Percentiles rank a stretch among this genome's conserved stretches.
These are phyloP conservation scores for Hydroisotoma schaefferi DNA, from an alignment of 2,888 invertebrate genomes.

Conservation along the genomic window DNA sequence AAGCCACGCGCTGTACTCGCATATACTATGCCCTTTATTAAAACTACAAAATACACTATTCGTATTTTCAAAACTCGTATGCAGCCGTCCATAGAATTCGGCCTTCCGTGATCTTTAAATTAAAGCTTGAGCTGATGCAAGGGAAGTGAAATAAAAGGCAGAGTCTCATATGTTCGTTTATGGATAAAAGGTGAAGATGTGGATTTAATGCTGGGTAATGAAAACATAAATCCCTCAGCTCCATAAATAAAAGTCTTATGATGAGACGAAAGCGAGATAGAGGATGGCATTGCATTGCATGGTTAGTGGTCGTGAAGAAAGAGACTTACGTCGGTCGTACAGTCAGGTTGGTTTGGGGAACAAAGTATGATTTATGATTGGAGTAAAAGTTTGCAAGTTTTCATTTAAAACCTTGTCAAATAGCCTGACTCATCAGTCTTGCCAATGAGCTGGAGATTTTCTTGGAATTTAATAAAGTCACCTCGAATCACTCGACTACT, in stretches of 20 bases:
- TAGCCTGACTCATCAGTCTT: constrained; percentile 4
- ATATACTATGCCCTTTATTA: too few species aligned
- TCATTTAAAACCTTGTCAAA: constrained; percentile 6
- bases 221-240: constrained; percentile 2
- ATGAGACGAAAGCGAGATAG: too few species aligned
- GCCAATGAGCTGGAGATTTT: background rate
- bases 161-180: too few species aligned
- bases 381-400: constrained; percentile 6
- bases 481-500: too few species aligned
- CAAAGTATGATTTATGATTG: constrained; percentile 2
- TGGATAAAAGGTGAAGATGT: constrained; percentile 4
- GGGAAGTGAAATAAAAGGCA: too few species aligned
- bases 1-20: too few species aligned
- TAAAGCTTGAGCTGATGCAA: too few species aligned
- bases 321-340: background rate
- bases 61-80: too few species aligned
- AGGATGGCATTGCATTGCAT: background rate
- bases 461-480: constrained; percentile 6
- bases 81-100: too few species aligned
- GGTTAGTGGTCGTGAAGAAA: background rate
- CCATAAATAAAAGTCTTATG: constrained; percentile 4
- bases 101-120: too few species aligned
- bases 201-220: constrained; percentile 3
- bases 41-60: too few species aligned
- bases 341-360: too few species aligned